phyloP scores from a whole-genome alignment of 2,888 invertebrate genomes.

The Tyria jacobaeae region DNA sequence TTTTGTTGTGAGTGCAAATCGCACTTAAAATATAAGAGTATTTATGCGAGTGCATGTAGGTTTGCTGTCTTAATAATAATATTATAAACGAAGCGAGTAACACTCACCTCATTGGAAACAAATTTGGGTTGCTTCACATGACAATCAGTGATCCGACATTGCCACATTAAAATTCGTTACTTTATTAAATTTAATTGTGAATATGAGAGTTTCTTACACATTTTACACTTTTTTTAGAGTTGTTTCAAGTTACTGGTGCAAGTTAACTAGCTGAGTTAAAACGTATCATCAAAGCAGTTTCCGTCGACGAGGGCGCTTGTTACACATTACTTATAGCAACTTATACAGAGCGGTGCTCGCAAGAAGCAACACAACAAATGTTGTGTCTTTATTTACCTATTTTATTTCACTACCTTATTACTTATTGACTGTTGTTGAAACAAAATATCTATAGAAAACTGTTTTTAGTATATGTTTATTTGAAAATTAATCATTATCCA shows the following conservation, averaged over 20 bases:
- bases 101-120: neutral
- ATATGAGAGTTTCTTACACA: too few species aligned
- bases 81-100: neutral
- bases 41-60: neutral
- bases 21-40: neutral
- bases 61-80: neutral
- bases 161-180: neutral
- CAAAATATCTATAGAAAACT: too few species aligned
- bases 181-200: too few species aligned
- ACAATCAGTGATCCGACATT: neutral
- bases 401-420: conserved; percentile 47
- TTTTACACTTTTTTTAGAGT: too few species aligned
- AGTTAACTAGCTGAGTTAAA: conserved; percentile 48
- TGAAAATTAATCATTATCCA: too few species aligned
- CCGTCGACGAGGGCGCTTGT: conserved; percentile 62
- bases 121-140: neutral
- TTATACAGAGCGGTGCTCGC: conserved; percentile 51
- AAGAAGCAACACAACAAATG: conserved; percentile 66
- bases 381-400: conserved; percentile 61
- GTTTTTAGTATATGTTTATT: too few species aligned
- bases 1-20: neutral
- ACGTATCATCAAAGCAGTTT: conserved; percentile 63
- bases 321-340: conserved; percentile 64
- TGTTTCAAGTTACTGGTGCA: conserved; percentile 25
- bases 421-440: conserved; percentile 16